Base-by-base conservation (phyloP, 2,888 invertebrate genomes). In the Tenthredo mesomela region DNA sequence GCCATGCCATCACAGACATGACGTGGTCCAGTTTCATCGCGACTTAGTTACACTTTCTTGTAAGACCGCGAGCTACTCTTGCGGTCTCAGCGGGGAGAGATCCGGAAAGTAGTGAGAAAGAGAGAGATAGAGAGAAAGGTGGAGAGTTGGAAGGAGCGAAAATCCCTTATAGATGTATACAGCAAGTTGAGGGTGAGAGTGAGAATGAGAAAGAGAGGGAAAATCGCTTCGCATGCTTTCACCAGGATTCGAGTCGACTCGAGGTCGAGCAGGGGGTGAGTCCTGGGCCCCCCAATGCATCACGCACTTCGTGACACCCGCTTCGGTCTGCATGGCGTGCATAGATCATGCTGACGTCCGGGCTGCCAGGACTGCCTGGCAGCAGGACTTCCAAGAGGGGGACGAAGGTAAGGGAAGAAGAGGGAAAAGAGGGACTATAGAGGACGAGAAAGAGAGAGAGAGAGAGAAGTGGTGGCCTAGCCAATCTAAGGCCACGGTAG, bases 291-390 rank as follows among this genome's bases (percentile, higher is more conserved):
- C 61, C 89, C 90, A 87, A 90, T 91, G 90, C 90, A 91, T 91
- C 91, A 90, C 89, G 89, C 89, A 88, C 89, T 89, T 88, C 89
- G 89, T 90, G 91, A 91, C 89, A 90, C 87, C 87, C 88, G 88
- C 87, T 87, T 89, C 87, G 80, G 50, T 70, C 50, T 87, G 88
- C 89, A 86, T 88, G 88, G 86, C 88, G 88, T 88, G 91, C 89
- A 90, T 91, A 91, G 89, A 91, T 91, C 91, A 91, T 88, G 89
- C 88, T 89, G 90, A 90, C 89, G 90, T 89, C 89, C 87, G 86
- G 85, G 47, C 83, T 82, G 61, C 54, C 86, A 86, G 88, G 87
- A 86, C 86, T 86, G 86, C 78, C 67, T 47, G 85, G 77, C 83
- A 75, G 82, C 61, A 82, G 82, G 65, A 65, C 67, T 82, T 37